These are phyloP conservation scores for Megathymus violae DNA, from an alignment of 1,140 invertebrate genomes.

Conservation along the genomic window DNA sequence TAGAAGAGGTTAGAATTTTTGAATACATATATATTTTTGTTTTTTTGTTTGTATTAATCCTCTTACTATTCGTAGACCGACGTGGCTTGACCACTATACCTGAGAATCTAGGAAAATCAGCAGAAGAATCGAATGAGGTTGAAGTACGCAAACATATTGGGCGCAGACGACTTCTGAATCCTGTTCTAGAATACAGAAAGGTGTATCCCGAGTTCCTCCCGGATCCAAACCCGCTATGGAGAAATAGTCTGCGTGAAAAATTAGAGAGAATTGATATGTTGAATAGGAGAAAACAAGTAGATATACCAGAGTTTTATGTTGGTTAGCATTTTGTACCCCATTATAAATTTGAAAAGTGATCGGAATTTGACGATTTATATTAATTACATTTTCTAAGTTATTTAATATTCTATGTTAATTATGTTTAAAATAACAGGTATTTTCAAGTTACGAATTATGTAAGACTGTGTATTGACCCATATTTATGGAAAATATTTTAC, in stretches of 20 bases:
- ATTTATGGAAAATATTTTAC: constrained; percentile 13
- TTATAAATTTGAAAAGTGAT: too few relatives aligned
- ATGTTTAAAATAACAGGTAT: too few relatives aligned
- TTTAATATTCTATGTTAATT: too few relatives aligned
- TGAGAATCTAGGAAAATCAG: constrained; percentile 52
- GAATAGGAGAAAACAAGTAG: constrained; percentile 90
- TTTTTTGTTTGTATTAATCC: constrained; percentile 37
- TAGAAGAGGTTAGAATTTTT: constrained; percentile 62
- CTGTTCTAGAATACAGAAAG: constrained; percentile 86
- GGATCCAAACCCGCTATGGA: constrained; percentile 89
- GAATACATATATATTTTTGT: constrained; percentile 11
- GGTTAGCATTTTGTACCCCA: too few relatives aligned
- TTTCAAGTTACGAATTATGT: too few relatives aligned
- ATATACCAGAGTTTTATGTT: constrained; percentile 99
- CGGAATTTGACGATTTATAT: too few relatives aligned
- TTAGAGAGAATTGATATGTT: constrained; percentile 97
- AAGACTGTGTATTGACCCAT: too few relatives aligned
- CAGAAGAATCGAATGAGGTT: constrained; percentile 35
- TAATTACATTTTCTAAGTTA: too few relatives aligned
- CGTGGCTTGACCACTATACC: constrained; percentile 60
- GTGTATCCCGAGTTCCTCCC: constrained; percentile 98
- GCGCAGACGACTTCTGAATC: constrained; percentile 49
- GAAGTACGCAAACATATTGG: constrained; percentile 39
- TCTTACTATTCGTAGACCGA: too few relatives aligned
- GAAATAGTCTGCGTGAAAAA: constrained; percentile 94